These are phyloP conservation scores for Amia ocellicauda DNA, from an alignment of 2,113 vertebrate species.

Conservation along the genomic window DNA sequence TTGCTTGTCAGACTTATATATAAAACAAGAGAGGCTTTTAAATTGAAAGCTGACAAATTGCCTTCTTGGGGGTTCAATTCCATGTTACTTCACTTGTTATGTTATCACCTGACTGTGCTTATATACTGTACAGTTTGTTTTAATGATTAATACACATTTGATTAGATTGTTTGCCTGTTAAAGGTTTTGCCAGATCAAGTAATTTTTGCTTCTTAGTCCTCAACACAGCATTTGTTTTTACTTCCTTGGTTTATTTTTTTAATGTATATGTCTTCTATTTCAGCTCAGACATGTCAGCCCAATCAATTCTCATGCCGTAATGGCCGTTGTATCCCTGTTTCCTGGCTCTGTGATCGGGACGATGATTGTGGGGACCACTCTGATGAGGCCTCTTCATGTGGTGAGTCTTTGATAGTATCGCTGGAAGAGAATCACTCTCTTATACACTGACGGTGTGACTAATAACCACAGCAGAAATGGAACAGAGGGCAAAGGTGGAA, in stretches of 20 bases:
- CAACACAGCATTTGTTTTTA: neutral
- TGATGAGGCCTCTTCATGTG: constrained; percentile 82
- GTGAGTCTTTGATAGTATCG: constrained; percentile 65
- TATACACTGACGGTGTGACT: no score
- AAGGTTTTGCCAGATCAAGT: no score
- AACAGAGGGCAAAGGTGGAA: no score
- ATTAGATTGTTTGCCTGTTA: no score
- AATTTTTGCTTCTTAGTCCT: neutral
- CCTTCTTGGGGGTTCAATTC: no score
- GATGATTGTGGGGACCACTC: constrained; percentile 91
- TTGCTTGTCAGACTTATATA: no score
- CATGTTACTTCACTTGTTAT: no score
- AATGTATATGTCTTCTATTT: neutral
- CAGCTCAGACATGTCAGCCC: constrained; percentile 83
- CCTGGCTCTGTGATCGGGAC: constrained; percentile 88
- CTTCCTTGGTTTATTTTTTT: neutral
- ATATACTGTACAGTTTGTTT: neutral
- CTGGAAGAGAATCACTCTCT: neutral
- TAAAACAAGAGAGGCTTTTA: no score
- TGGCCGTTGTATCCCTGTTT: constrained; percentile 83
- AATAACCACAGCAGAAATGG: no score
- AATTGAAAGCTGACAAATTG: no score
- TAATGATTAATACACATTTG: constrained; percentile 2
- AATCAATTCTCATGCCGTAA: constrained; percentile 89
- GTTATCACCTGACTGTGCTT: no score